phyloP scores from a whole-genome alignment of 2,797 vertebrate genomes.

The Acanthornis magna region DNA sequence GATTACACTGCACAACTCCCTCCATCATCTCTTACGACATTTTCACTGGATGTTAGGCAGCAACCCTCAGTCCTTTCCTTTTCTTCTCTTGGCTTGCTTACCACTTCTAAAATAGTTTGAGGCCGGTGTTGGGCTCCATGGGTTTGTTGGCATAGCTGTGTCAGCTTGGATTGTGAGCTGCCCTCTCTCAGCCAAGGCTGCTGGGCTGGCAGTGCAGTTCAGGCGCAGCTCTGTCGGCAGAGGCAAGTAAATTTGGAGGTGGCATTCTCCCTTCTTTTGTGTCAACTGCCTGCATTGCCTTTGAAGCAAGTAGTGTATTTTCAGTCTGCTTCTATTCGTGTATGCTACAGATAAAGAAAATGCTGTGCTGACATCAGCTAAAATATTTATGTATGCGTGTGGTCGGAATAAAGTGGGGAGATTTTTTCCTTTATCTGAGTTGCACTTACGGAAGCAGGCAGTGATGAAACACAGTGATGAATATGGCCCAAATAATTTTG shows the following conservation, averaged over 20 bases:
- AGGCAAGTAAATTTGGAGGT: fast-evolving
- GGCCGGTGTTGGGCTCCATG: background rate
- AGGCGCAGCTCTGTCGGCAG: fast-evolving
- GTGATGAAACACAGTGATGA: background rate
- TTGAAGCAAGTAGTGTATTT: background rate
- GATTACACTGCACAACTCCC: background rate
- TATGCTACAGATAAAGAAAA: background rate
- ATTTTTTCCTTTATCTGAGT: background rate
- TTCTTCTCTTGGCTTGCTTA: background rate
- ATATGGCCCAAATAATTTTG: background rate
- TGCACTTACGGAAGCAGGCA: background rate
- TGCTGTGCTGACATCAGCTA: fast-evolving
- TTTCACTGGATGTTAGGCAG: background rate
- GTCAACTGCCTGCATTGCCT: background rate
- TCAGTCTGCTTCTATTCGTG: background rate
- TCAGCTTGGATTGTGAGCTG: background rate
- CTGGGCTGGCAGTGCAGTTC: fast-evolving
- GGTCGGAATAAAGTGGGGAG: background rate
- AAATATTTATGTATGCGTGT: background rate
- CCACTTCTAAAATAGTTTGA: conserved; percentile 10
- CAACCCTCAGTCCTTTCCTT: background rate
- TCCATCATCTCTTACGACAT: background rate
- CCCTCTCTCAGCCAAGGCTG: background rate
- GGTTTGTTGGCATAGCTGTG: conserved; percentile 1
- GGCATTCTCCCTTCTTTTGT: background rate